Conservation (phyloP, 2,113 vertebrate genomes). For the Tylochromis polylepis region DNA sequence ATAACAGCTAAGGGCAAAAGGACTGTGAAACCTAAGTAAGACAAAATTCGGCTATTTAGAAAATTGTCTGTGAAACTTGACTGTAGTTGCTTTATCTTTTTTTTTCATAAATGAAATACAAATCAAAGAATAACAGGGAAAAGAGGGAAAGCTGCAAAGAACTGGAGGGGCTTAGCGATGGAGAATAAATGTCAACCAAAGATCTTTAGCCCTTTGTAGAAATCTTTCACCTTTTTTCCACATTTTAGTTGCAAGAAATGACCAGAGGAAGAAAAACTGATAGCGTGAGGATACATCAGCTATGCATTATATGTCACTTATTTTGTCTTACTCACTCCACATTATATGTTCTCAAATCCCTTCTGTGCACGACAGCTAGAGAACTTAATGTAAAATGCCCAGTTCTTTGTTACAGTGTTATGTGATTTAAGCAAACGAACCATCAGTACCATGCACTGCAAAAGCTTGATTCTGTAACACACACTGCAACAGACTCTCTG, state of each 20-base stretch:
- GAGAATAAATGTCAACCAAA: background rate
- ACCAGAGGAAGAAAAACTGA: background rate
- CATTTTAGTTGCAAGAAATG: background rate
- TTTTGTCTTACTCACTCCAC: background rate
- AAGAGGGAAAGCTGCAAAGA: background rate
- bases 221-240: background rate
- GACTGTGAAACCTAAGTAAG: background rate
- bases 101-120: background rate
- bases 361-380: background rate
- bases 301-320: background rate
- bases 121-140: background rate
- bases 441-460: background rate
- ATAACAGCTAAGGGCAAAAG: background rate
- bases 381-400: background rate
- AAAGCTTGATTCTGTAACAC: background rate
- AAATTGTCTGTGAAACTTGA: background rate
- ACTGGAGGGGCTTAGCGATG: background rate
- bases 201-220: background rate
- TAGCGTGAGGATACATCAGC: background rate
- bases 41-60: background rate
- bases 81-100: background rate
- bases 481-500: background rate
- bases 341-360: background rate
- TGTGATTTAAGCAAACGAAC: background rate
- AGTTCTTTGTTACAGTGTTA: background rate